A percentile compares a stretch with the other conserved stretches of the same genome.
Conservation (phyloP, 2,797 vertebrate species). For the Triplophysa bombifrons region DNA sequence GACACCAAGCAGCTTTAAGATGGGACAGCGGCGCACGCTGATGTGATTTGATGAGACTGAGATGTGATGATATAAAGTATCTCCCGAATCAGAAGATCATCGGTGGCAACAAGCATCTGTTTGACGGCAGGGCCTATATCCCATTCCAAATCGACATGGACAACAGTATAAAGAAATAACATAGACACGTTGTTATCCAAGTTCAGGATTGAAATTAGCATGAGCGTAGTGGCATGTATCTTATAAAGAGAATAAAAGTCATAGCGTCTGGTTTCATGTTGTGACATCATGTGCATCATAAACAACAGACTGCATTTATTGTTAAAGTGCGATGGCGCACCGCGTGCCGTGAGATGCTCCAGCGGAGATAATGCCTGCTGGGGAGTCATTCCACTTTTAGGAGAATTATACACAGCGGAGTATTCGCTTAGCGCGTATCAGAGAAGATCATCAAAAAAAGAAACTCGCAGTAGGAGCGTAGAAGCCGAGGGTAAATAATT, state of each 20-base stretch:
- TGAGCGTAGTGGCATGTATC: not conserved
- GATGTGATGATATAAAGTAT: conserved; percentile 63
- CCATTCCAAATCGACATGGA: conserved; percentile 4
- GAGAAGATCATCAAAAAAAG: conserved; percentile 22
- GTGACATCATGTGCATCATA: conserved; percentile 19
- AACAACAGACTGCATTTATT: conserved; percentile 23
- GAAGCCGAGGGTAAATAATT: conserved; percentile 17
- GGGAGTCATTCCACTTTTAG: conserved; percentile 43
- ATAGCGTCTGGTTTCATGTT: not conserved
- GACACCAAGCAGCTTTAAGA: conserved; percentile 22
- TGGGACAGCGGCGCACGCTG: conserved; percentile 54
- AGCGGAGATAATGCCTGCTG: conserved; percentile 14
- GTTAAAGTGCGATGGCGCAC: conserved; percentile 1
- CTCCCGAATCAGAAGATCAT: conserved; percentile 70
- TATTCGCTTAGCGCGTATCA: conserved; percentile 6
- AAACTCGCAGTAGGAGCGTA: not conserved
- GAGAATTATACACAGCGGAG: conserved; percentile 24
- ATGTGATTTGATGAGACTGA: conserved; percentile 71
- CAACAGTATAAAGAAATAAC: conserved; percentile 16
- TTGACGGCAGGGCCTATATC: conserved; percentile 41
- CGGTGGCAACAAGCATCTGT: conserved; percentile 68
- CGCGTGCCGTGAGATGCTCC: conserved; percentile 3
- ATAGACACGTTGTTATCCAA: not conserved
- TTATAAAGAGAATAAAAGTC: not conserved
- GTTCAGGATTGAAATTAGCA: not conserved